Evolutionary conservation across 2,888 invertebrate genomes (phyloP).

Genomic region (Bellardia bayeri): DNA sequence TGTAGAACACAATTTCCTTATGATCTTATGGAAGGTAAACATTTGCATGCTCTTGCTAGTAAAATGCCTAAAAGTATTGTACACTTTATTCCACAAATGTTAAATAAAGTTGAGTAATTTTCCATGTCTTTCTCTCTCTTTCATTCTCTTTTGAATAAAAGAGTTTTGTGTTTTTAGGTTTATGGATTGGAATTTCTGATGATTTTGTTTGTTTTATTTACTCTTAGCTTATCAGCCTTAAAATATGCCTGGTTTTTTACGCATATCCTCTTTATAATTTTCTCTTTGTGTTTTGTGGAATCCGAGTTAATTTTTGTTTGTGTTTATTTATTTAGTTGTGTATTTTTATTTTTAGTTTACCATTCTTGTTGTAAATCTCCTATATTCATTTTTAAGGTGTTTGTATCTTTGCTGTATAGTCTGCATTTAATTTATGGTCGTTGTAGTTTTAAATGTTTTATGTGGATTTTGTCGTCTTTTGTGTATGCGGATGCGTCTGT

Average conservation of each 20-base stretch:
- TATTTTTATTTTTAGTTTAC: neutral
- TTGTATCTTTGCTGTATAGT: slow-evolving; percentile 13
- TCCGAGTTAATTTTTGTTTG: neutral
- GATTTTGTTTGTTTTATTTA: neutral
- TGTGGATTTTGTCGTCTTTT: slow-evolving; percentile 50
- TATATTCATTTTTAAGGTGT: neutral
- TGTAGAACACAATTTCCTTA: neutral
- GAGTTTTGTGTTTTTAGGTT: too few species aligned
- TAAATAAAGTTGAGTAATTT: neutral
- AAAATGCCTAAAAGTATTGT: too few species aligned
- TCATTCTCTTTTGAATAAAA: too few species aligned
- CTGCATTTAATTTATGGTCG: slow-evolving; percentile 62
- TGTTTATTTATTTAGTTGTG: neutral
- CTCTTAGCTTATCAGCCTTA: neutral
- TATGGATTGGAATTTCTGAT: too few species aligned
- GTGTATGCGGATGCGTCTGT: neutral
- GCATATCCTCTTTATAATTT: neutral
- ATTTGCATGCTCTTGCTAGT: too few species aligned
- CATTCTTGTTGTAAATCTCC: neutral
- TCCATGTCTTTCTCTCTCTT: too few species aligned
- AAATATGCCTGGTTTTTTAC: slow-evolving; percentile 26
- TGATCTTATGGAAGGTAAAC: too few species aligned
- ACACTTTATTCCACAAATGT: too few species aligned
- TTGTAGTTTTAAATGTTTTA: slow-evolving; percentile 51
- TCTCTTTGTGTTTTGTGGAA: neutral